A percentile compares a stretch with the other conserved stretches of the same genome.
phyloP scores from a whole-genome alignment of 1,140 invertebrate species.

The Kradibia gibbosae region DNA sequence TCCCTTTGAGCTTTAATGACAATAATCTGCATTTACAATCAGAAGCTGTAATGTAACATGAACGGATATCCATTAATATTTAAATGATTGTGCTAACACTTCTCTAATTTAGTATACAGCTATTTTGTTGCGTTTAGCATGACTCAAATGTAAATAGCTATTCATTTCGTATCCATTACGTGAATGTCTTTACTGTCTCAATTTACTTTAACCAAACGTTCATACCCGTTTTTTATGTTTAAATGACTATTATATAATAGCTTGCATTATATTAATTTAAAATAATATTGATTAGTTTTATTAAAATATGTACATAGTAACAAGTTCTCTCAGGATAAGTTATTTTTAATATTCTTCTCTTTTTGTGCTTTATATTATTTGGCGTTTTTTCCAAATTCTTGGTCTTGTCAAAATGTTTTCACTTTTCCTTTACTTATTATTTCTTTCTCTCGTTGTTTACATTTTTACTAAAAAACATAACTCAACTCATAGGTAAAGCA shows the following conservation, averaged over 20 bases:
- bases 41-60: too few species aligned
- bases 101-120: not conserved
- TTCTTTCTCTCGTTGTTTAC: constrained; percentile 7
- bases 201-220: not conserved
- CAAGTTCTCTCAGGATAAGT: too few species aligned
- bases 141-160: constrained; percentile 3
- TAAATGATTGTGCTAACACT: not conserved
- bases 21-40: too few species aligned
- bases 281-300: not conserved
- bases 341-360: too few species aligned
- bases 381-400: not conserved
- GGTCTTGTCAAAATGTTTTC: constrained; percentile 16
- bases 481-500: constrained; percentile 5
- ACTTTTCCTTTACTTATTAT: constrained; percentile 11
- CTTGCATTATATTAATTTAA: not conserved
- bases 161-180: not conserved
- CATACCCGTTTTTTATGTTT: not conserved
- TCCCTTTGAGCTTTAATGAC: too few species aligned
- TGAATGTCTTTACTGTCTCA: not conserved
- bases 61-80: not conserved
- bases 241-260: not conserved
- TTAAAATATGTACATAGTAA: too few species aligned
- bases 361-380: too few species aligned
- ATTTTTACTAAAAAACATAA: not conserved
- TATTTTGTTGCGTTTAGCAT: not conserved